Evolutionary conservation across 1,140 invertebrate genomes (phyloP), one percentile per base, ranked within the genome.

Genomic region (Gonioctena quinquepunctata): DNA sequence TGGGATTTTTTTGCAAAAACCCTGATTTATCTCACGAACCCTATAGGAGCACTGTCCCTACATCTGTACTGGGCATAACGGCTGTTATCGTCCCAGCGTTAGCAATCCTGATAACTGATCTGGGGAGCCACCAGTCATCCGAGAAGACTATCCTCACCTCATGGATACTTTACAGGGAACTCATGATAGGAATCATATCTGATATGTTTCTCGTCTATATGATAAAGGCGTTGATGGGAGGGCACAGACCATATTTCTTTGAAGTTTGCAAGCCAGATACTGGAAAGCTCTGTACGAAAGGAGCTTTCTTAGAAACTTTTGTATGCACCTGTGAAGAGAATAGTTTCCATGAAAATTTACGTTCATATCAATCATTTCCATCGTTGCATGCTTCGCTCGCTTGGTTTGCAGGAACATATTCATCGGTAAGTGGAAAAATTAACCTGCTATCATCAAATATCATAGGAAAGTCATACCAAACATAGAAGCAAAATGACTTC

Each of bases 311-410:
- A n/a, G 80, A 81, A 22, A 81, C 81, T 48, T 92, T 89, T 81
- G 88, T 83, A 1, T 93, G 92, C 75, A 91, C 88, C 0, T 90
- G 88, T 75, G 84, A 81, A n/a, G 72, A 83, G 16, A 78, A 85
- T 69, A 85, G 84, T 5, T 71, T 78, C 13, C 86, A 86, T 71
- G 82, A 85, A 56, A 76, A 90, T 59, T 85, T 83, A 33, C 92
- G 93, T 83, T 87, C 89, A n/a, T 89, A 87, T 69, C 89, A 89
- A 76, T 93, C 91, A 22, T 94, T 94, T 80, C 93, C 92, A 0
- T 93, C 92, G 1, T 92, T 91, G 13, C 93, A 94, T 82, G 86
- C 93, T 3, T 87, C 91, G 1, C 79, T 92, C 13, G 88, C 90
- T 1, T 81, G 89, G 8, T 93, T 88, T 75, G 87, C 86, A 57